Evolutionary conservation across 2,888 invertebrate genomes (phyloP).

Genomic region (Stenotaenia linearis): DNA sequence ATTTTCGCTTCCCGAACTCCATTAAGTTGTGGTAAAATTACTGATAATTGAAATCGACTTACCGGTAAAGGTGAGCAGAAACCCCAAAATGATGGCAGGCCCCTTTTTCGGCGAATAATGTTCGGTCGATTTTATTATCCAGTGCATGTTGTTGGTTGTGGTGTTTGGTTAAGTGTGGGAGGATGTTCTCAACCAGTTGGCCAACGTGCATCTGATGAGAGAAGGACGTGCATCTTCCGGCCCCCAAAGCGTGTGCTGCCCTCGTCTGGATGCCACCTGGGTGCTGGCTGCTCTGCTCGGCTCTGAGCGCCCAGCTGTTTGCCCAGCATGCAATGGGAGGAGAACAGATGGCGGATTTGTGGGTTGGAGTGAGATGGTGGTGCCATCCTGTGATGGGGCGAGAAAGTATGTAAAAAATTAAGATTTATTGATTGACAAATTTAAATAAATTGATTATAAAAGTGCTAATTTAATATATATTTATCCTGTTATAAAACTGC

Average conservation of each 20-base stretch:
- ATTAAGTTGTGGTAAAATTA: too few relatives aligned
- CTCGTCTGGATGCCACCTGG: conserved; percentile 5
- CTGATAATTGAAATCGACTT: background rate
- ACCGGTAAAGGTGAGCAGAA: background rate
- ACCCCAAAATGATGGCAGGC: background rate
- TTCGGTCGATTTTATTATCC: background rate
- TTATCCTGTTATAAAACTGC: too few relatives aligned
- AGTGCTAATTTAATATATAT: too few relatives aligned
- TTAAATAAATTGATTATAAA: too few relatives aligned
- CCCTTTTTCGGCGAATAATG: background rate
- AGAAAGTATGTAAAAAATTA: background rate
- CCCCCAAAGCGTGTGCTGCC: background rate
- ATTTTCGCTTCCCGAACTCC: too few relatives aligned
- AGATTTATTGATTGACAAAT: too few relatives aligned
- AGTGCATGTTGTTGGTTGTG: background rate
- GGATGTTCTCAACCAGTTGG: background rate
- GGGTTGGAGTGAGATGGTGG: background rate
- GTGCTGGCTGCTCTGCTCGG: background rate
- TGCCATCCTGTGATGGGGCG: background rate
- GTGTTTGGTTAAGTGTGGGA: background rate
- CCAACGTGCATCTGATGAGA: background rate
- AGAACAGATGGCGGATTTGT: background rate
- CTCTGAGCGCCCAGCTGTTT: background rate
- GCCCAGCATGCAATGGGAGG: background rate
- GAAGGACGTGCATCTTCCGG: background rate